Conservation (phyloP, 2,888 invertebrate species). For the Digitonthophagus gazella region DNA sequence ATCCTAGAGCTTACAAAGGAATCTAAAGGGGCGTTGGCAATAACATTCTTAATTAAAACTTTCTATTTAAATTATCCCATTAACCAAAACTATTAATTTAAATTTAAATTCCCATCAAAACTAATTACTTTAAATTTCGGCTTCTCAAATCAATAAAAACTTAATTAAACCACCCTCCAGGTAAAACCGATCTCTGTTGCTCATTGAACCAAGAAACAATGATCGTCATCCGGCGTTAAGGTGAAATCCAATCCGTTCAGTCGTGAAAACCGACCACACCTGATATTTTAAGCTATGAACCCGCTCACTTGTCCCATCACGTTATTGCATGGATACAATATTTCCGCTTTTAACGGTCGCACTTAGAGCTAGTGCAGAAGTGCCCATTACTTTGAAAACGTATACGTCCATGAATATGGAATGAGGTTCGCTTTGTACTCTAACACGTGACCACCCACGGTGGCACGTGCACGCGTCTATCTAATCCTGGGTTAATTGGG, state of each 20-base stretch:
- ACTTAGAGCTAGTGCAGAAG: neutral
- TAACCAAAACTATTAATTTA: too few species aligned
- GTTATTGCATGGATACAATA: neutral
- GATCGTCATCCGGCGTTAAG: neutral
- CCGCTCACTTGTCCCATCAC: neutral
- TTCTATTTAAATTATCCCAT: too few species aligned
- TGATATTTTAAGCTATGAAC: neutral
- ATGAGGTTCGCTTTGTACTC: neutral
- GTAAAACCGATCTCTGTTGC: neutral
- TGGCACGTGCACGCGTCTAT: neutral
- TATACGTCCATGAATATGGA: neutral
- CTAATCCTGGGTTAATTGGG: neutral
- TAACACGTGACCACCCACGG: neutral
- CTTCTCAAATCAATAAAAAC: neutral
- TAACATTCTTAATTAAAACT: too few species aligned
- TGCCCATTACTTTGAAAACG: neutral
- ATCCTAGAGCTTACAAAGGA: neutral
- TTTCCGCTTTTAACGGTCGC: neutral
- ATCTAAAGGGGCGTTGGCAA: neutral
- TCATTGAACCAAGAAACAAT: neutral
- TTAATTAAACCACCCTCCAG: neutral
- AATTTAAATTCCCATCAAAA: too few species aligned
- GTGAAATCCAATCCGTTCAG: neutral
- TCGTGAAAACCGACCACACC: neutral
- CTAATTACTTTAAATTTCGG: neutral